Base-by-base conservation (phyloP, 2,888 invertebrate species). In the Trachelus iudaicus region DNA sequence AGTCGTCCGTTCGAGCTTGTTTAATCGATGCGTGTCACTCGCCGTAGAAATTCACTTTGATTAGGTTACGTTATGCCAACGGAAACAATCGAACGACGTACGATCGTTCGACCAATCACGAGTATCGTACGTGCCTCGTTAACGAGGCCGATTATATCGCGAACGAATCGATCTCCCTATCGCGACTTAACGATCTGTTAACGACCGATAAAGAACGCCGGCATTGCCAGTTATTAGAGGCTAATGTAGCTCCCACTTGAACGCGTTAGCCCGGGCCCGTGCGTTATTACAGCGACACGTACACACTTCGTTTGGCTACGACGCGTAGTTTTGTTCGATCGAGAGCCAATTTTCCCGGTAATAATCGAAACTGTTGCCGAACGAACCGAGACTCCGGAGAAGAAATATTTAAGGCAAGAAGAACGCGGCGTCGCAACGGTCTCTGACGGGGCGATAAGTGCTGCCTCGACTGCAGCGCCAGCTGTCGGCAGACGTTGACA, bases 101-200 rank as follows among this genome's bases (percentile, higher is more conserved):
- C 23, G 40, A 56, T 56, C 40, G 40, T 23, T 23, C 40, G 40
- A 56, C 40, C 40, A 56, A 56, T 56, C 40, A 9, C 40, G n/a
- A 23, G 40, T 56, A 2, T 56, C 1, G 1, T 6, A 6, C 40
- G 40, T 56, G 40, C 40, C 40, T 56, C 40, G 40, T 56, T 56
- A 56, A 56, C 40, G 40, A 56, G 80, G 81, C 79, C 80, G 80
- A 84, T 84, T 83, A n/a, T 82, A 82, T 77, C 80, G 76, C 79
- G 76, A 82, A 81, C 82, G 82, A 83, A 84, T 84, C 84, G 84
- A 84, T 81, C 78, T 78, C 69, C 69, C 75, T 79, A 81, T 81
- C 80, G 80, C 78, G 76, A 80, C 82, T 79, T 82, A 81, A 81
- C 83, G 84, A 84, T 83, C 81, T 81, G 84, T 83, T 83, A 83